A percentile compares a stretch with the other conserved stretches of the same genome.
Conservation (phyloP, 2,797 vertebrate species). For the Megalops cyprinoides region DNA sequence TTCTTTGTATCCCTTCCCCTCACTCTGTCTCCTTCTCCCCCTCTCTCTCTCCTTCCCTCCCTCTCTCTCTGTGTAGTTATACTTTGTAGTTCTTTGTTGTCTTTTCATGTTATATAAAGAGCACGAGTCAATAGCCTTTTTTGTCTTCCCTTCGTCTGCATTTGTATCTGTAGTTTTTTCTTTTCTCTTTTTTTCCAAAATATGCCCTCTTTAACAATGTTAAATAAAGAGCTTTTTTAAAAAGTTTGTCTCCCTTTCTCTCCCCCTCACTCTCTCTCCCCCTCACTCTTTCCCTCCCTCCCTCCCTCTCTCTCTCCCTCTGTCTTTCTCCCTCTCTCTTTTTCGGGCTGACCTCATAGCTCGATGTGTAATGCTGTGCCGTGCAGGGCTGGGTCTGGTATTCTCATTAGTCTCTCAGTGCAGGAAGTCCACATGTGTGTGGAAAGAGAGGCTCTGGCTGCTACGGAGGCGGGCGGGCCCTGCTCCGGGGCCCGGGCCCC, state of each 20-base stretch:
- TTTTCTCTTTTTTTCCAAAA: not conserved
- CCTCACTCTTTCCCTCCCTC: not conserved
- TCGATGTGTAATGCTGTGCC: not conserved
- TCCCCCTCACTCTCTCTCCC: not conserved
- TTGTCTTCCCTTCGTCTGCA: not conserved
- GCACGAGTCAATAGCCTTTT: too few relatives aligned
- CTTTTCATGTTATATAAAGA: too few relatives aligned
- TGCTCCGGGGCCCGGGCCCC: not conserved
- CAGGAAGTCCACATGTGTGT: not conserved
- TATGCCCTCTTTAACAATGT: too few relatives aligned
- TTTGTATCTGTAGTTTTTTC: conserved; percentile 48
- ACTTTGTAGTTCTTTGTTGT: too few relatives aligned
- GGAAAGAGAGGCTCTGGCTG: not conserved
- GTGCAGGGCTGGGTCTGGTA: conserved; percentile 16
- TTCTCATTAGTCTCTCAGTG: conserved; percentile 22
- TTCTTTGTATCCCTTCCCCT: not conserved
- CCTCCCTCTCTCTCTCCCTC: conserved; percentile 47
- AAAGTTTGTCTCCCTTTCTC: not conserved
- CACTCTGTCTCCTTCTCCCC: conserved; percentile 15
- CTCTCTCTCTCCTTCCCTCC: not conserved
- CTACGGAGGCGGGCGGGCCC: not conserved
- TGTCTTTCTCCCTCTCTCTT: conserved; percentile 25
- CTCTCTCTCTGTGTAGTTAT: too few relatives aligned
- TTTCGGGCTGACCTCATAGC: conserved; percentile 47
- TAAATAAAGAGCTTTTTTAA: too few relatives aligned